Conservation (phyloP, 2,797 vertebrate genomes). For the Micrastur ruficollis region DNA sequence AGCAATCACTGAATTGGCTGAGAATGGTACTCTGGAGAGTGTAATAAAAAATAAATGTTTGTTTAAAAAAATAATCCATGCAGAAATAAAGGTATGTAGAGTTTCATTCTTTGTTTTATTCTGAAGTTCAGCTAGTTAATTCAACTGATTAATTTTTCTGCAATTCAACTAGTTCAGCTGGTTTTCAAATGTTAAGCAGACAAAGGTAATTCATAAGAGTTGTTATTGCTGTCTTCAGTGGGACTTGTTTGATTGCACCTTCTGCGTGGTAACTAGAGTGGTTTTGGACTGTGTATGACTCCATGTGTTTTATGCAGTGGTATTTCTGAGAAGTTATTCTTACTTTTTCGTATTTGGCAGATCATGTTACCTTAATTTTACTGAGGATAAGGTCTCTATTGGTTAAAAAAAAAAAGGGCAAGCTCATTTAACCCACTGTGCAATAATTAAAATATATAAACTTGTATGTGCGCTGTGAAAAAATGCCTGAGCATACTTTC, state of each 20-base stretch:
- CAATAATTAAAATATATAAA: not conserved
- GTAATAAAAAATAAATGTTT: not conserved
- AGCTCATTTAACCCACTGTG: not conserved
- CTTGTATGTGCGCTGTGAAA: not conserved
- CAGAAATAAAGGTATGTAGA: not conserved
- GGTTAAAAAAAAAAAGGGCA: not conserved
- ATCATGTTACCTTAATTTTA: not conserved
- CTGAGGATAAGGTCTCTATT: not conserved
- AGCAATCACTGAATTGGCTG: not conserved
- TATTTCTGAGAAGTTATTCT: not conserved
- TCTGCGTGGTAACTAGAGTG: not conserved
- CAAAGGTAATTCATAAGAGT: not conserved
- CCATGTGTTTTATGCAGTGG: not conserved
- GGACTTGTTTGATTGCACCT: not conserved
- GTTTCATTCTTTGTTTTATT: not conserved
- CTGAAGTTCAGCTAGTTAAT: not conserved
- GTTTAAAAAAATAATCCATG: fast-evolving
- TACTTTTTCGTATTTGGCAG: not conserved
- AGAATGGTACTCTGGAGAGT: not conserved
- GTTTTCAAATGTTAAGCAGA: not conserved
- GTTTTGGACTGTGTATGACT: fast-evolving
- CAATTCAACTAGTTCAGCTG: not conserved
- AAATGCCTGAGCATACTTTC: not conserved
- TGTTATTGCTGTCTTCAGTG: not conserved
- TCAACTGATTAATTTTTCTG: not conserved